phyloP scores from a whole-genome alignment of 2,888 invertebrate genomes.

The Ceratothoa steindachneri region DNA sequence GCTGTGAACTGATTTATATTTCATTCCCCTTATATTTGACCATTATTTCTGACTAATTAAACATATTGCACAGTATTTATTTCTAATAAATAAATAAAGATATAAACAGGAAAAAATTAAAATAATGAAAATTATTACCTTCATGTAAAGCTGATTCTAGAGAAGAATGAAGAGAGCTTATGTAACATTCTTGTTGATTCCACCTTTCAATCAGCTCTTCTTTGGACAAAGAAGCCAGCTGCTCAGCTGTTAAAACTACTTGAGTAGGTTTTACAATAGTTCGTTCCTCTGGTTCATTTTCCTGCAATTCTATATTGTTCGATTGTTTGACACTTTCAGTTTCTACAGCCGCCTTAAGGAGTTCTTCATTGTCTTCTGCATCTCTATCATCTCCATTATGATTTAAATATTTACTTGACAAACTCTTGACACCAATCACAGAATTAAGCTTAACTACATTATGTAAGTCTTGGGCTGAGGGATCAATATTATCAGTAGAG shows the following conservation, averaged over 20 bases:
- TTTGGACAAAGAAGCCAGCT: not conserved
- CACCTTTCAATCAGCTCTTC: constrained; percentile 4
- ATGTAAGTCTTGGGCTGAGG: not conserved
- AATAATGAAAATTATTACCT: too few relatives aligned
- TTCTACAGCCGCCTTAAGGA: not conserved
- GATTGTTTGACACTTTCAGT: not conserved
- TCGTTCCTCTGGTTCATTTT: not conserved
- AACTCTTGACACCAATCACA: not conserved
- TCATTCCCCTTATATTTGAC: too few relatives aligned
- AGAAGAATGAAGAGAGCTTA: not conserved
- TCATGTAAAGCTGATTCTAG: not conserved
- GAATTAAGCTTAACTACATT: not conserved
- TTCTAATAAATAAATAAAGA: too few relatives aligned
- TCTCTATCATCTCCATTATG: not conserved
- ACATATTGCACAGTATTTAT: too few relatives aligned
- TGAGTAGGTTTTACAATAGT: not conserved
- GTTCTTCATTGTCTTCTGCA: not conserved
- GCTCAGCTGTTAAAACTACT: not conserved
- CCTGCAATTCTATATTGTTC: not conserved
- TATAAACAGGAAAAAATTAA: too few relatives aligned
- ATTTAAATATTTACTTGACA: not conserved
- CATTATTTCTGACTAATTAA: too few relatives aligned
- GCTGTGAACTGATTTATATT: too few relatives aligned
- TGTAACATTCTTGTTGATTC: not conserved
- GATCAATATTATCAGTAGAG: not conserved